Base-by-base conservation (phyloP, 1,140 invertebrate species). In the Aphelenchoides besseyi region DNA sequence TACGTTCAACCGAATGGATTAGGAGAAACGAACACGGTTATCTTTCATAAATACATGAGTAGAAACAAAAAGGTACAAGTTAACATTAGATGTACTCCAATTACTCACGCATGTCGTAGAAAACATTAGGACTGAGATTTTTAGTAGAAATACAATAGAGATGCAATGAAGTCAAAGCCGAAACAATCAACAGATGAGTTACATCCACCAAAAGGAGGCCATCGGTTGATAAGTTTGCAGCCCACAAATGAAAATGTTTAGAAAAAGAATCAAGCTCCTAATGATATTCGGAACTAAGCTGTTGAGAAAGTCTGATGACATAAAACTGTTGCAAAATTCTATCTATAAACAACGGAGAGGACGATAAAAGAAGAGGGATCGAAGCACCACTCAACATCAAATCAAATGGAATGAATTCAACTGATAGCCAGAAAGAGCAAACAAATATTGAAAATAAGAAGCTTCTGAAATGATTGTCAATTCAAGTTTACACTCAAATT, bases 1-100 rank as follows among this genome's bases (percentile, higher is more conserved):
- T 48, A 48, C 41, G 41, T 48, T 48, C 41, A 48, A 48, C 41
- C 41, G 41, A 48, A 48, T 48, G 41, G 12, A 48, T 48, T 48
- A n/a, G n/a, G n/a, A n/a, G n/a, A n/a, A n/a, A n/a, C n/a, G n/a
- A n/a, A n/a, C n/a, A n/a, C n/a, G n/a, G n/a, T n/a, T n/a, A n/a
- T n/a, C n/a, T n/a, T n/a, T n/a, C n/a, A n/a, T n/a, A n/a, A n/a
- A n/a, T n/a, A n/a, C n/a, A n/a, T n/a, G n/a, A n/a, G n/a, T n/a
- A n/a, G n/a, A n/a, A n/a, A 48, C 41, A 23, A 48, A 48, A 23
- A 48, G 41, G 41, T 23, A 23, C 41, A 48, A 48, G 23, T 48
- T 12, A 48, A 48, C n/a, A n/a, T n/a, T n/a, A n/a, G n/a, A n/a
- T n/a, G n/a, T n/a, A n/a, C n/a, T n/a, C n/a, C n/a, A n/a, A n/a